Evolutionary conservation across 2,888 invertebrate species (phyloP).

Genomic region (Myopa testacea): DNA sequence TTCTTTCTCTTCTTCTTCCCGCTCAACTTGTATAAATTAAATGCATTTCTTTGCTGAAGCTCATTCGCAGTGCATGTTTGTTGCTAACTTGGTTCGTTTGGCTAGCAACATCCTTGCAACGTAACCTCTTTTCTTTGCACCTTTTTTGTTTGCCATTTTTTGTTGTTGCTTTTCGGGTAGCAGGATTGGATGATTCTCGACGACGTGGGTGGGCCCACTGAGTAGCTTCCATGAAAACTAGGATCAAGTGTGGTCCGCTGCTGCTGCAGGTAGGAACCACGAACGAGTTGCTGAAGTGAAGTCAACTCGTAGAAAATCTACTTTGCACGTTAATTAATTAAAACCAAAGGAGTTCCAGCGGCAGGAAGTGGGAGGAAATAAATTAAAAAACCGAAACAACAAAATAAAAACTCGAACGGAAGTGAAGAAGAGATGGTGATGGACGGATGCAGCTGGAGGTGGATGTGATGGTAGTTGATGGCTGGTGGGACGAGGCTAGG

Average conservation of each 20-base stretch:
- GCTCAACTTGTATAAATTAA: slow-evolving; percentile 25
- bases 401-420: slow-evolving; percentile 28
- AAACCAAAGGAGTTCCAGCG: slow-evolving; percentile 25
- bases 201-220: background rate
- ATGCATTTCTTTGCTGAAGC: slow-evolving; percentile 24
- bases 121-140: slow-evolving; percentile 27
- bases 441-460: background rate
- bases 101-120: slow-evolving; percentile 27
- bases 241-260: background rate
- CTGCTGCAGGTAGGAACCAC: background rate
- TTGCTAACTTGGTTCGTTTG: slow-evolving; percentile 11
- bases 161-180: slow-evolving; percentile 12
- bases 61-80: slow-evolving; percentile 19
- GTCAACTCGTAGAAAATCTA: slow-evolving; percentile 37
- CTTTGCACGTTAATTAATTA: slow-evolving; percentile 39
- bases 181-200: background rate
- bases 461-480: background rate
- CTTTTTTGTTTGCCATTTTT: background rate
- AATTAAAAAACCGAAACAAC: slow-evolving; percentile 29
- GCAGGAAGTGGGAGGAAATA: background rate
- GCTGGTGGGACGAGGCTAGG: background rate
- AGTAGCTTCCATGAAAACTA: background rate
- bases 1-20: slow-evolving; percentile 18
- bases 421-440: slow-evolving; percentile 13
- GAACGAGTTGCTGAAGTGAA: slow-evolving; percentile 15